These are phyloP conservation scores for Leptoclinus maculatus DNA, from an alignment of 2,797 vertebrate genomes.

Conservation along the genomic window DNA sequence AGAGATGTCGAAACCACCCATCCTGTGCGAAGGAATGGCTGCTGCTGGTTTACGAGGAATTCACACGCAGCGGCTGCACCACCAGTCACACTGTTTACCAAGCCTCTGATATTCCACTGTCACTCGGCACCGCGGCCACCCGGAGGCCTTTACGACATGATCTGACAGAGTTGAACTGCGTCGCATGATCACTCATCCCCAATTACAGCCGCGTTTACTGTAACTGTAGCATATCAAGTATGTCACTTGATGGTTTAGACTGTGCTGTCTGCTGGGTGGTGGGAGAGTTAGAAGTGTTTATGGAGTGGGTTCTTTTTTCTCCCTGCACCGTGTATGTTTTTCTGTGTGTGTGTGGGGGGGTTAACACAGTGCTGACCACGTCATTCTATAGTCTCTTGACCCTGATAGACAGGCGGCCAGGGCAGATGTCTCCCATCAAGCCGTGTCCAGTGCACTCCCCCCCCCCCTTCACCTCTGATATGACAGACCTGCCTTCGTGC, in stretches of 20 bases:
- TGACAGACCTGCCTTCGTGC: slow-evolving; percentile 48
- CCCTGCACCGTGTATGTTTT: slow-evolving; percentile 7
- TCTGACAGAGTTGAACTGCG: slow-evolving; percentile 22
- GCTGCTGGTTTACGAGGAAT: slow-evolving; percentile 62
- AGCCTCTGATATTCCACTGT: slow-evolving; percentile 39
- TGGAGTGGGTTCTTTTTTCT: slow-evolving; percentile 8
- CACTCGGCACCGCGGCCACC: slow-evolving; percentile 19
- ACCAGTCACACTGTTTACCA: slow-evolving; percentile 27
- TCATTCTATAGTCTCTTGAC: slow-evolving; percentile 54
- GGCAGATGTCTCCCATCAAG: slow-evolving; percentile 73
- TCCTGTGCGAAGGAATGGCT: slow-evolving; percentile 71
- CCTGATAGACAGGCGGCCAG: slow-evolving; percentile 41
- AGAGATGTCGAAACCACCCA: slow-evolving; percentile 78
- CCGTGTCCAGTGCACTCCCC: slow-evolving; percentile 28
- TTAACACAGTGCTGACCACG: slow-evolving; percentile 58
- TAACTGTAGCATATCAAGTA: slow-evolving; percentile 41
- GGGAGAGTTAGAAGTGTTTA: slow-evolving; percentile 47
- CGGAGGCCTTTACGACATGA: slow-evolving; percentile 32
- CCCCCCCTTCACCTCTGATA: slow-evolving; percentile 43
- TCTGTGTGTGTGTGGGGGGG: slow-evolving; percentile 13
- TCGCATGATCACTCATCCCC: slow-evolving; percentile 33
- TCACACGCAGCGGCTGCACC: slow-evolving; percentile 43
- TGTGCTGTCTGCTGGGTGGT: slow-evolving; percentile 28
- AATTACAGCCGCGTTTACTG: slow-evolving; percentile 20
- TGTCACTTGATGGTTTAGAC: slow-evolving; percentile 28